A percentile compares a stretch with the other conserved stretches of the same genome.
Conservation (phyloP, 2,888 invertebrate genomes). For the Lepidocyrtoides sp. region DNA sequence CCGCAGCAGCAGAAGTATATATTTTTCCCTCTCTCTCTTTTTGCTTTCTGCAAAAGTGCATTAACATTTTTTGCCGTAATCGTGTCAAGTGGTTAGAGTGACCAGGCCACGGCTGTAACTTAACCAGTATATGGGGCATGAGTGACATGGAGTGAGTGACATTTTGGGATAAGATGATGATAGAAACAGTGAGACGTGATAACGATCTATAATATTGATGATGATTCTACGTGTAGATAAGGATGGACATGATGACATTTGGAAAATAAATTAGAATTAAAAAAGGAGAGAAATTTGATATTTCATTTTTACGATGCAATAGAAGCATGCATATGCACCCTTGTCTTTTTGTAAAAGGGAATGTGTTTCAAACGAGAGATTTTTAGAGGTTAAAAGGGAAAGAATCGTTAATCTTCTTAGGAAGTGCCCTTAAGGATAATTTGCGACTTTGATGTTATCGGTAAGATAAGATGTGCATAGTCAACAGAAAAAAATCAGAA, state of each 20-base stretch:
- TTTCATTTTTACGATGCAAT: not conserved
- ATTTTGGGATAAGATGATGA: conserved; percentile 29
- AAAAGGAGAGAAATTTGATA: not conserved
- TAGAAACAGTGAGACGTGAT: too few relatives aligned
- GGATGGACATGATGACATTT: not conserved
- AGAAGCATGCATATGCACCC: not conserved
- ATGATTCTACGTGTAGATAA: not conserved
- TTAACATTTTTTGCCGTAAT: conserved; percentile 39
- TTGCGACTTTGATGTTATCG: not conserved
- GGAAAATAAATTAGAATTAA: not conserved
- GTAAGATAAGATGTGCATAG: not conserved
- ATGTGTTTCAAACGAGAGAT: too few relatives aligned
- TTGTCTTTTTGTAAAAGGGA: not conserved
- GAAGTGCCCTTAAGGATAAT: not conserved
- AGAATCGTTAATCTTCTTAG: conserved; percentile 32
- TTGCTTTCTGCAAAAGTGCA: conserved; percentile 7
- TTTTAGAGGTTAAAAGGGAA: conserved; percentile 17
- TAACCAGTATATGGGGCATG: conserved; percentile 35
- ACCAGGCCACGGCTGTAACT: conserved; percentile 59
- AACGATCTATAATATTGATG: too few relatives aligned
- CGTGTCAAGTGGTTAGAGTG: conserved; percentile 57
- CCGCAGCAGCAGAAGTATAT: not conserved
- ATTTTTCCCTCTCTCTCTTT: not conserved
- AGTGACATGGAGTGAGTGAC: conserved; percentile 45
- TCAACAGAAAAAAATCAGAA: conserved; percentile 8